Conservation (phyloP, 2,888 invertebrate species). For the Lampropteryx suffumata region DNA sequence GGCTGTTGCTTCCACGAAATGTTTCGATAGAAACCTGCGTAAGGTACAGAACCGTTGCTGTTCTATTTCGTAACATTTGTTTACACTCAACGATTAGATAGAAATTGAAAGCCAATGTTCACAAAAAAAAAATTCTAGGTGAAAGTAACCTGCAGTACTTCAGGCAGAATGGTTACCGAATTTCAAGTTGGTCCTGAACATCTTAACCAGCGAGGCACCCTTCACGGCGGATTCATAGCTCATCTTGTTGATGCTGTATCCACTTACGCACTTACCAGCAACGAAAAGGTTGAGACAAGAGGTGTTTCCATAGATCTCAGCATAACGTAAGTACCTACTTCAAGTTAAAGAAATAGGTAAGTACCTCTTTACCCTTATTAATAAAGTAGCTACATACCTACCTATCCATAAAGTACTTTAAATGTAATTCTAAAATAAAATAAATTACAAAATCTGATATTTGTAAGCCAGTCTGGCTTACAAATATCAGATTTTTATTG, state of each 20-base stretch:
- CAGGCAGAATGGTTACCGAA: conserved; percentile 89
- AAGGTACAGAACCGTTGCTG: conserved; percentile 49
- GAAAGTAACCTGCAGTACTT: conserved; percentile 78
- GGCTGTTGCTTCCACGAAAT: conserved; percentile 65
- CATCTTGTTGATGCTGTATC: conserved; percentile 89
- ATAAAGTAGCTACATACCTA: too few species aligned
- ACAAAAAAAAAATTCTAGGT: conserved; percentile 46
- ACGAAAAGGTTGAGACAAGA: conserved; percentile 81
- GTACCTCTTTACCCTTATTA: too few species aligned
- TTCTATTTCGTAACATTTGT: conserved; percentile 16
- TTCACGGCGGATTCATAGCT: conserved; percentile 94
- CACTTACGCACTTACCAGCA: conserved; percentile 89
- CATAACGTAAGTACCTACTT: conserved; percentile 83
- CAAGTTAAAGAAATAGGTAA: too few species aligned
- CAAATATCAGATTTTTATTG: too few species aligned
- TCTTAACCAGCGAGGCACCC: conserved; percentile 87
- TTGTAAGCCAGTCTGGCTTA: too few species aligned
- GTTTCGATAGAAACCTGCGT: conserved; percentile 70
- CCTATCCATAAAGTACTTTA: too few species aligned
- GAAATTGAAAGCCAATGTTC: too few species aligned
- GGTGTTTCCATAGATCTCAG: conserved; percentile 93
- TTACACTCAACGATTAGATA: background rate
- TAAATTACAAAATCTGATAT: too few species aligned
- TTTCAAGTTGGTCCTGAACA: conserved; percentile 89
- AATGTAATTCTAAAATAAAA: too few species aligned